A percentile compares a stretch with the other conserved stretches of the same genome.
phyloP scores from a whole-genome alignment of 2,113 vertebrate species.

The Eclectus roratus region DNA sequence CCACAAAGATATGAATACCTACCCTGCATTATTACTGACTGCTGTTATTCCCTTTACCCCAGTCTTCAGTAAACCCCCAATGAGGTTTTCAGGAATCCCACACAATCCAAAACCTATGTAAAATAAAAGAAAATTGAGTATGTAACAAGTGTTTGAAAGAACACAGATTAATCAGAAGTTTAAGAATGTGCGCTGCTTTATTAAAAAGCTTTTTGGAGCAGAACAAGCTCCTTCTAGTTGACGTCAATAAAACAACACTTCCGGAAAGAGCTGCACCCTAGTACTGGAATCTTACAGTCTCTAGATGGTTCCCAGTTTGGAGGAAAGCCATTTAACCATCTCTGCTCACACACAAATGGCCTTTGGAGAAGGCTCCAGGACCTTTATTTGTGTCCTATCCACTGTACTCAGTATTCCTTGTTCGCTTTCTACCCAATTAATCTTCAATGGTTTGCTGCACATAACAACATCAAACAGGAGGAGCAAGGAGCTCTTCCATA shows the following conservation, averaged over 20 bases:
- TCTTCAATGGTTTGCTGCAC: background rate
- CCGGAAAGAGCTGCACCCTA: background rate
- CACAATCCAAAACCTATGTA: conserved; percentile 91
- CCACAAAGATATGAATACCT: conserved; percentile 37
- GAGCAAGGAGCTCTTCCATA: background rate
- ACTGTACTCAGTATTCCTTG: background rate
- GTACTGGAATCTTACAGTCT: background rate
- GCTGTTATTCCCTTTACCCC: conserved; percentile 90
- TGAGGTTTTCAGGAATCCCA: conserved; percentile 97
- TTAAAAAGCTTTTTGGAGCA: background rate
- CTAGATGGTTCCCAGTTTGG: background rate
- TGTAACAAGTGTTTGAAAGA: background rate
- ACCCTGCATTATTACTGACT: conserved; percentile 98
- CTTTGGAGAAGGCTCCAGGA: background rate
- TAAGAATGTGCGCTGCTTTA: background rate
- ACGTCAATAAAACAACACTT: background rate
- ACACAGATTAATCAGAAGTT: background rate
- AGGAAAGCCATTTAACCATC: background rate
- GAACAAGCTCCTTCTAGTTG: background rate
- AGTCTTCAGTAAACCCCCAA: conserved; percentile 89
- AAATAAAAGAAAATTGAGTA: background rate
- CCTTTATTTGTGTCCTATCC: background rate
- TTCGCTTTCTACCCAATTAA: background rate
- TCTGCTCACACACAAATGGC: background rate
- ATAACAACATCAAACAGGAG: background rate